phyloP scores from a whole-genome alignment of 1,140 invertebrate species.

The Leptinotarsa texana region DNA sequence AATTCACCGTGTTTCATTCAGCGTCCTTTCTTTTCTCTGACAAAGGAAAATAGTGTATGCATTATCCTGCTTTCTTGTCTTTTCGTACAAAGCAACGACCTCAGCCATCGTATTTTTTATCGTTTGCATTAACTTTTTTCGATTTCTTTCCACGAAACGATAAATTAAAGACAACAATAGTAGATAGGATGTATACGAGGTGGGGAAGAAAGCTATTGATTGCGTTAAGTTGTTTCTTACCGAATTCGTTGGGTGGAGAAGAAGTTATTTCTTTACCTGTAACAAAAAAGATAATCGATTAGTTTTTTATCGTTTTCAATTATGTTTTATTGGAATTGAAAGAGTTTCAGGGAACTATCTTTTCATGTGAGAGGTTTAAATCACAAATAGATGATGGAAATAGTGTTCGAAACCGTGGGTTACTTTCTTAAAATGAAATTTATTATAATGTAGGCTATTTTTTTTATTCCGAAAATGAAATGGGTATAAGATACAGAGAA shows the following conservation, averaged over 20 bases:
- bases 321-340: too few relatives aligned
- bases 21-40: too few relatives aligned
- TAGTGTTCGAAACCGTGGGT: too few relatives aligned
- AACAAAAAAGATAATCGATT: not conserved
- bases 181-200: not conserved
- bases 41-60: not conserved
- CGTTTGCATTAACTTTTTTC: constrained; percentile 6
- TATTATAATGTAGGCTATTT: too few relatives aligned
- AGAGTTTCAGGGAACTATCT: too few relatives aligned
- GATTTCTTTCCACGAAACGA: not conserved
- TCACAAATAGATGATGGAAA: too few relatives aligned
- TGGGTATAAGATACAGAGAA: too few relatives aligned
- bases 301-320: too few relatives aligned
- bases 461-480: too few relatives aligned
- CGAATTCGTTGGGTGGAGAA: not conserved
- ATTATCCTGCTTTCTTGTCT: not conserved
- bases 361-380: too few relatives aligned
- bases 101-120: not conserved
- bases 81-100: not conserved
- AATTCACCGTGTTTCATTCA: too few relatives aligned
- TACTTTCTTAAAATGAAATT: too few relatives aligned
- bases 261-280: not conserved
- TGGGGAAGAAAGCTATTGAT: not conserved
- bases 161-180: not conserved
- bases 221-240: not conserved